Conservation (phyloP, 2,113 vertebrate genomes). For the Sturnira hondurensis region DNA sequence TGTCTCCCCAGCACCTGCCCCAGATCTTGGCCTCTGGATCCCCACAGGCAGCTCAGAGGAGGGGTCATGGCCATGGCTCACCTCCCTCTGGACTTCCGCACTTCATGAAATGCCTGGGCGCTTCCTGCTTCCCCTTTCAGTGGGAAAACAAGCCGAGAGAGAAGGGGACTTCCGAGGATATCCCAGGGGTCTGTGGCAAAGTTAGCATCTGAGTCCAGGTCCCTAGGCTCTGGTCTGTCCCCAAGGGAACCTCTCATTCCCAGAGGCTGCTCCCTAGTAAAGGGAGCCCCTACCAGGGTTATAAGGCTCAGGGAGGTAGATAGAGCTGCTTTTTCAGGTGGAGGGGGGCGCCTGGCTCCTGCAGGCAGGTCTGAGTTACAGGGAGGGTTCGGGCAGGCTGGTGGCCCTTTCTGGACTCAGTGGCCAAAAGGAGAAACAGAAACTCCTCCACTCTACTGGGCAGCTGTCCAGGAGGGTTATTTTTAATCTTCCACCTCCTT, state of each 20-base stretch:
- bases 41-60: background rate
- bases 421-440: slow-evolving; percentile 35
- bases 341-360: background rate
- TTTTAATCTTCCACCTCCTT: slow-evolving; percentile 47
- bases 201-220: background rate
- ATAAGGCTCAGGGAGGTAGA: background rate
- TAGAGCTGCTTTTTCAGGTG: background rate
- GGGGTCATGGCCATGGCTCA: background rate
- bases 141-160: background rate
- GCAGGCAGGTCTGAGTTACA: slow-evolving; percentile 53
- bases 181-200: background rate
- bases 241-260: background rate
- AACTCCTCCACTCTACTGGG: slow-evolving; percentile 22
- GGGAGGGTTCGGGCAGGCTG: background rate
- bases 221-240: background rate
- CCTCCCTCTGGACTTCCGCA: background rate
- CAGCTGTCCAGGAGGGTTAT: slow-evolving; percentile 23
- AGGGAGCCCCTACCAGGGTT: background rate
- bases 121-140: background rate
- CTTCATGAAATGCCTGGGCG: background rate
- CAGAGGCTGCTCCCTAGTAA: background rate
- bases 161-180: background rate
- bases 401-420: background rate
- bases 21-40: background rate
- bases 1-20: background rate